A percentile compares a stretch with the other conserved stretches of the same genome.
Evolutionary conservation across 1,140 invertebrate genomes (phyloP).

Genomic region (Pseudomyrmex cubaensis): DNA sequence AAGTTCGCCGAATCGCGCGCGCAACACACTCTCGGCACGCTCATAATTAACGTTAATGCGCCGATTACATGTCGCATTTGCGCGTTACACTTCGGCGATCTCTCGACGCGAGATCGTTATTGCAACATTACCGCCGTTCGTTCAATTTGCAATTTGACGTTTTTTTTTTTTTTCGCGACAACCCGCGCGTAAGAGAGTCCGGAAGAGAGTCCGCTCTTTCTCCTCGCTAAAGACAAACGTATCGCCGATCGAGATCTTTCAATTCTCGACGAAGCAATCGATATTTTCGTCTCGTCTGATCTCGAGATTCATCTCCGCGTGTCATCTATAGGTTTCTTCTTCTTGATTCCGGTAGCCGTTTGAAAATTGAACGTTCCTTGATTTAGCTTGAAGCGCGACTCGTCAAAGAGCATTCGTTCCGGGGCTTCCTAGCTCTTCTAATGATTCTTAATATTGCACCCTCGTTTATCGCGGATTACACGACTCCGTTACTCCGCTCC

Average conservation of each 20-base stretch:
- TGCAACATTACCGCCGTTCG: constrained; percentile 33
- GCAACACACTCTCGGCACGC: constrained; percentile 41
- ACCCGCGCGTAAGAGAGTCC: constrained; percentile 26
- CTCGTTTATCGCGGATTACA: constrained; percentile 49
- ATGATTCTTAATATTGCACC: constrained; percentile 55
- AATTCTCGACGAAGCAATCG: constrained; percentile 38
- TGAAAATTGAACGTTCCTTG: constrained; percentile 29
- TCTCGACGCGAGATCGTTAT: constrained; percentile 38
- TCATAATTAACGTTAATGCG: constrained; percentile 48
- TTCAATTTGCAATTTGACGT: constrained; percentile 24
- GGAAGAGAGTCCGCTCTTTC: constrained; percentile 5
- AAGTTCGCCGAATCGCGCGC: constrained; percentile 39
- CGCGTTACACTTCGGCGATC: constrained; percentile 30
- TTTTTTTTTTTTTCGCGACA: constrained; percentile 2
- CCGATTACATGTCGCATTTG: constrained; percentile 46
- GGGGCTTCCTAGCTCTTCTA: constrained; percentile 41
- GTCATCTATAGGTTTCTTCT: background rate
- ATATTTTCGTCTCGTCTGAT: constrained; percentile 28
- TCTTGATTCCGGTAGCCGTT: background rate
- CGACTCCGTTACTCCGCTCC: constrained; percentile 13
- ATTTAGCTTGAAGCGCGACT: constrained; percentile 55
- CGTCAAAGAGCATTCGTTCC: constrained; percentile 55
- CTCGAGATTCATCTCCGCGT: background rate
- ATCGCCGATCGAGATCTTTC: constrained; percentile 70
- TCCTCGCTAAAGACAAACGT: constrained; percentile 16